phyloP scores from a whole-genome alignment of 2,797 vertebrate genomes.

The Psittacula echo region DNA sequence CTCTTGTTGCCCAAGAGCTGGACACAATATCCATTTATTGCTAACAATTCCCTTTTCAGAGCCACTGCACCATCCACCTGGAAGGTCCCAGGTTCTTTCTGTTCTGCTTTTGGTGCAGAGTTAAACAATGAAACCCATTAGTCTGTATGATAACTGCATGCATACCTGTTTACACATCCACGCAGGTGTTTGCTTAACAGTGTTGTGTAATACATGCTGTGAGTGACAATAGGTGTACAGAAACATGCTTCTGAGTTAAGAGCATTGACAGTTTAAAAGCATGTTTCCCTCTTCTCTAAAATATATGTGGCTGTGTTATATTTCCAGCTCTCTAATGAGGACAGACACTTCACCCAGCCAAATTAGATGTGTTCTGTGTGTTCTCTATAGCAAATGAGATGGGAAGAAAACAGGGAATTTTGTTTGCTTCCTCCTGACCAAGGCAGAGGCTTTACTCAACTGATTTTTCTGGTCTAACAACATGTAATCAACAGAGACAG shows the following conservation, averaged over 20 bases:
- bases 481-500: not conserved
- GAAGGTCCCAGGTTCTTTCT: not conserved
- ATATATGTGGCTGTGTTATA: not conserved
- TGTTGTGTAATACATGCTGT: not conserved
- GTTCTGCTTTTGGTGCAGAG: not conserved
- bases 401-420: not conserved
- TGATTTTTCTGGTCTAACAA: not conserved
- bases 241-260: not conserved
- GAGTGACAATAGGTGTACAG: not conserved
- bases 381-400: not conserved
- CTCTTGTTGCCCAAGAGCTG: not conserved
- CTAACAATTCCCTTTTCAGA: not conserved
- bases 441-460: not conserved
- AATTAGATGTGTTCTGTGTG: not conserved
- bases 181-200: not conserved
- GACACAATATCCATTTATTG: not conserved
- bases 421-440: not conserved
- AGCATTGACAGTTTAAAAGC: not conserved
- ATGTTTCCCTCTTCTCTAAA: not conserved
- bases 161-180: not conserved
- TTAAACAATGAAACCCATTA: not conserved
- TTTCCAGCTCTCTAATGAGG: not conserved
- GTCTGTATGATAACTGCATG: accelerated
- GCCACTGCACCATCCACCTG: not conserved
- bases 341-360: not conserved